Conservation (phyloP, 2,797 vertebrate genomes). For the Channallabes apus region DNA sequence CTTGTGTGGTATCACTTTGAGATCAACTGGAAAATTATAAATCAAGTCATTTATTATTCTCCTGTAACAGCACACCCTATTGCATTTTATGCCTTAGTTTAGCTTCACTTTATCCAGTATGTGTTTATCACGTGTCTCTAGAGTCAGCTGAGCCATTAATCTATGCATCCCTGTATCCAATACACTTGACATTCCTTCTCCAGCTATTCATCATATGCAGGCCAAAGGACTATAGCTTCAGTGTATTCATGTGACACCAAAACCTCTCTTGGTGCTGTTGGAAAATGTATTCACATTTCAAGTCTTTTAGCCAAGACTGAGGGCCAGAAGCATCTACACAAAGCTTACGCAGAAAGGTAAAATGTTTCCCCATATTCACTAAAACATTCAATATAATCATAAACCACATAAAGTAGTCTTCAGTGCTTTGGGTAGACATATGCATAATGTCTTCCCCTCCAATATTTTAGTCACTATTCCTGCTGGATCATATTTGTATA, state of each 20-base stretch:
- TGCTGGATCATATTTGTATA: constrained; percentile 6
- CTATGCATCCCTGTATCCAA: neutral
- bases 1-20: neutral
- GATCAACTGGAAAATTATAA: too few relatives aligned
- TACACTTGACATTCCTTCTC: neutral
- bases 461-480: constrained; percentile 11
- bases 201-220: constrained; percentile 2
- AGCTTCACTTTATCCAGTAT: neutral
- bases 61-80: neutral
- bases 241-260: constrained; percentile 36
- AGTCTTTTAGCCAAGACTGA: constrained; percentile 48
- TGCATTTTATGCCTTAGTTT: constrained; percentile 8
- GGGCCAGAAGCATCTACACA: neutral
- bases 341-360: neutral
- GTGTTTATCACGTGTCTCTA: neutral
- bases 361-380: neutral
- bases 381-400: neutral
- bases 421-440: neutral
- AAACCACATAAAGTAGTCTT: neutral
- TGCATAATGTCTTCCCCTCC: neutral
- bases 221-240: constrained; percentile 1
- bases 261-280: constrained; percentile 66
- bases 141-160: neutral
- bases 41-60: neutral
- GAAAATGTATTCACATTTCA: constrained; percentile 66